Conservation (phyloP, 2,797 vertebrate genomes). For the Lateolabrax maculatus region DNA sequence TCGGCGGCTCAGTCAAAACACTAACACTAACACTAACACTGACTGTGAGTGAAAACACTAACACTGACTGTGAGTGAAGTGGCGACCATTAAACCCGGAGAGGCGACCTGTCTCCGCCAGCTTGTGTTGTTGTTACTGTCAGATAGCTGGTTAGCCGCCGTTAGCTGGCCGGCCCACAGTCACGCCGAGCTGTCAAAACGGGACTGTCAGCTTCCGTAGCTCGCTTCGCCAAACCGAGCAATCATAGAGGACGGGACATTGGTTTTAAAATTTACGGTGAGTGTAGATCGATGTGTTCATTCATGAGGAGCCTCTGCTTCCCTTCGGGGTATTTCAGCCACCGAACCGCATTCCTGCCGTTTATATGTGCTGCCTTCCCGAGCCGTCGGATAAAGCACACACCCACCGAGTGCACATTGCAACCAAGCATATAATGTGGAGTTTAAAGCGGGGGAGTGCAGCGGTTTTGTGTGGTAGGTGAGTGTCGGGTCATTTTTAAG, state of each 20-base stretch:
- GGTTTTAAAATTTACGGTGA: conserved; percentile 60
- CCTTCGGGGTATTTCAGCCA: conserved; percentile 49
- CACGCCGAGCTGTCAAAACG: conserved; percentile 71
- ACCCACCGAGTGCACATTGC: neutral
- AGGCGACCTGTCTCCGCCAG: neutral
- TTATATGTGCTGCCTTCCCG: conserved; percentile 59
- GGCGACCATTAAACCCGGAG: neutral
- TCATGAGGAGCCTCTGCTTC: conserved; percentile 55
- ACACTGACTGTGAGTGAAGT: neutral
- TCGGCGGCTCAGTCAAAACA: neutral
- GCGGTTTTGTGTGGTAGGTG: neutral
- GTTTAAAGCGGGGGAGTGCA: no score
- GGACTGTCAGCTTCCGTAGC: conserved; percentile 42
- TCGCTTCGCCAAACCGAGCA: conserved; percentile 6
- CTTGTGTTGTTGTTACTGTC: conserved; percentile 15
- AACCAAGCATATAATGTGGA: neutral
- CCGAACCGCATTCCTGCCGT: conserved; percentile 51
- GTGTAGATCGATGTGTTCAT: conserved; percentile 60
- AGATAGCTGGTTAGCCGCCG: conserved; percentile 4
- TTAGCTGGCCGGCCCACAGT: conserved; percentile 52
- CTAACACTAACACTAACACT: no score
- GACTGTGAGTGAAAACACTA: no score
- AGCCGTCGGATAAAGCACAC: neutral
- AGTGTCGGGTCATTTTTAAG: rapidly evolving
- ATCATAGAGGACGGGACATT: neutral